These are phyloP conservation scores for Podocnemis expansa DNA, from an alignment of 2,113 vertebrate species.

Conservation along the genomic window DNA sequence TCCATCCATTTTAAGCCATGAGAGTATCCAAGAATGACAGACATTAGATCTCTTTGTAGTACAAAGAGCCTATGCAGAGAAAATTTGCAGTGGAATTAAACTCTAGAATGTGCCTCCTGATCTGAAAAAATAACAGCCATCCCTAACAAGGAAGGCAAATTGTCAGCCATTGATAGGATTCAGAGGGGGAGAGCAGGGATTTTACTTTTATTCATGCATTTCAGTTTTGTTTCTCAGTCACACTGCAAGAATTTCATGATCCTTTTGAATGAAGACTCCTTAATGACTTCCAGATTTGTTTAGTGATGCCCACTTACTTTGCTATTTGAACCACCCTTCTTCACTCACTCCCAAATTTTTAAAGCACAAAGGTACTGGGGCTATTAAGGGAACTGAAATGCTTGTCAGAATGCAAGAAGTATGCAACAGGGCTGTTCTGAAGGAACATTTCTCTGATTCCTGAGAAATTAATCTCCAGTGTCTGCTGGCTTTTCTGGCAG, in stretches of 20 bases:
- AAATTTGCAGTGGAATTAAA: neutral
- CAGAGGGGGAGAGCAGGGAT: neutral
- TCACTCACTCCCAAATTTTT: neutral
- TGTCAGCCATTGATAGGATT: neutral
- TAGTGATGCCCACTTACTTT: neutral
- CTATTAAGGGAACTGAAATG: neutral
- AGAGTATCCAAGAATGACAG: neutral
- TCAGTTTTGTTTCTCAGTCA: neutral
- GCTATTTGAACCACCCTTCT: slow-evolving; percentile 1
- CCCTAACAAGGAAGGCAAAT: neutral
- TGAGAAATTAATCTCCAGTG: neutral
- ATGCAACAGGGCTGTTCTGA: neutral
- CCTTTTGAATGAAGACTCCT: neutral
- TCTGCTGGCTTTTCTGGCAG: neutral
- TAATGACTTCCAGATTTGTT: neutral
- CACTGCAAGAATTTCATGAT: neutral
- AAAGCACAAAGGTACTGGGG: neutral
- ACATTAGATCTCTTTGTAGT: neutral
- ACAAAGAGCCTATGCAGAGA: neutral
- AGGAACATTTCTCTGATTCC: neutral
- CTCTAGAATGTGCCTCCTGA: neutral
- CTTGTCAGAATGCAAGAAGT: neutral
- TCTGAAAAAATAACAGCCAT: neutral
- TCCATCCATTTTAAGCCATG: neutral
- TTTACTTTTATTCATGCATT: neutral